Conservation (phyloP, 2,113 vertebrate genomes). For the Indri indri region DNA sequence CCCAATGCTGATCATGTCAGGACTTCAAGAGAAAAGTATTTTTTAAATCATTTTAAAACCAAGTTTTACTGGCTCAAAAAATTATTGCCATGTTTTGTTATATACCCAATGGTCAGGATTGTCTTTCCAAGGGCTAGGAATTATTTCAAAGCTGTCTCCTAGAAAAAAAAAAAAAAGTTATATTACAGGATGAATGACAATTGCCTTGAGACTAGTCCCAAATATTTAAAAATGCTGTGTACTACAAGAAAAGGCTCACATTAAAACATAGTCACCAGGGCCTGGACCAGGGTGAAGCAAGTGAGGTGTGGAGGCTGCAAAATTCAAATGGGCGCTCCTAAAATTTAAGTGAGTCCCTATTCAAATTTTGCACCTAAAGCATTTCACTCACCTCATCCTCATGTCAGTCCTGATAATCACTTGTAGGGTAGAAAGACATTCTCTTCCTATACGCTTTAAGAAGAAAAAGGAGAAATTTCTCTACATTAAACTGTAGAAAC, state of each 20-base stretch:
- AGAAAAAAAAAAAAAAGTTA: neutral
- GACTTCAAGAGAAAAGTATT: too few species aligned
- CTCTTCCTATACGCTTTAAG: neutral
- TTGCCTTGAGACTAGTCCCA: neutral
- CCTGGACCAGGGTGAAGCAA: neutral
- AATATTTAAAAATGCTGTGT: neutral
- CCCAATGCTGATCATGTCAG: too few species aligned
- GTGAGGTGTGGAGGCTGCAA: neutral
- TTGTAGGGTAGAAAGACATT: neutral
- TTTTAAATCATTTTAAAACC: too few species aligned
- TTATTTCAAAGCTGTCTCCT: slow-evolving; percentile 1
- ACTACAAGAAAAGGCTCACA: neutral
- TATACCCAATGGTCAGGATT: too few species aligned
- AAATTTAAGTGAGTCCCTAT: neutral
- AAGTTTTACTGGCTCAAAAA: too few species aligned
- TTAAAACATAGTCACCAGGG: neutral
- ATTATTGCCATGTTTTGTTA: too few species aligned
- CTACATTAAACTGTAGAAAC: slow-evolving; percentile 61
- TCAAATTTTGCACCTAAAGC: neutral
- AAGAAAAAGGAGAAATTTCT: slow-evolving; percentile 62
- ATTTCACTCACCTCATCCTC: neutral
- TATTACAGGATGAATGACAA: neutral
- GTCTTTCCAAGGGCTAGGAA: too few species aligned
- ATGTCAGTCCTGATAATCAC: too few species aligned
- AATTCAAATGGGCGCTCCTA: neutral